Evolutionary conservation across 2,797 vertebrate species (phyloP), one percentile per base, ranked within the genome.

Genomic region (Pipistrellus kuhlii): DNA sequence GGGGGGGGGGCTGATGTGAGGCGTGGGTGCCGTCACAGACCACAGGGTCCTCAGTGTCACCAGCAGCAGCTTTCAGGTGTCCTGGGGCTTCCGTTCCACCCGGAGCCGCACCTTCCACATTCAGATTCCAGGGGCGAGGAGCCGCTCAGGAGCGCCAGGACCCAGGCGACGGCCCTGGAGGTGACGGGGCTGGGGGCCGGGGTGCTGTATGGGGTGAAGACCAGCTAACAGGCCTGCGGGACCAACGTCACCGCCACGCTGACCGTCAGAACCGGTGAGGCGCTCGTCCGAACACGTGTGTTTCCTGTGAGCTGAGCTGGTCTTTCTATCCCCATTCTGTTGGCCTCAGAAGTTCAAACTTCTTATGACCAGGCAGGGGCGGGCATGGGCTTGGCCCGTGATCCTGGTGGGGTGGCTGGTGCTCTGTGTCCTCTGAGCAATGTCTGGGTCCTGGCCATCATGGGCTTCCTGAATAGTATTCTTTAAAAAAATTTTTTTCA

Each of bases 141-240:
- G 75, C 72, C 97, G 48, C 78, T 98, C 84, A 7, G 68, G 41
- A 85, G 3, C 2, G 6, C 13, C 73, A 66, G 90, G 68, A 98
- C 97, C 17, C 46, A 5, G 9, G 86, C 95, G 75, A 98, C 48
- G 46, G 90, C 92, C 68, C 82, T 97, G 86, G 89, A 88, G 0
- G 95, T 98, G 88, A 94, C 62, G 0, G 97, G 95, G 0, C 97
- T 99, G 97, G 97, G 98, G 90, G 97, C 99, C 0, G 99, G 98
- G 2, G 93, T 96, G 41, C 97, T 98, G 85, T 99, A 99, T 73
- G 95, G 84, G 2, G 97, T 98, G 21, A 96, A 89, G n/a, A 96
- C 99, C 95, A 98, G 96, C 72, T 98, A 98, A 72, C 69, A 46
- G 94, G 97, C 90, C 0, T 94, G 95, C 0, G 14, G 77, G 48